Evolutionary conservation across 1,140 invertebrate species (phyloP).

Genomic region (Luehdorfia chinensis): DNA sequence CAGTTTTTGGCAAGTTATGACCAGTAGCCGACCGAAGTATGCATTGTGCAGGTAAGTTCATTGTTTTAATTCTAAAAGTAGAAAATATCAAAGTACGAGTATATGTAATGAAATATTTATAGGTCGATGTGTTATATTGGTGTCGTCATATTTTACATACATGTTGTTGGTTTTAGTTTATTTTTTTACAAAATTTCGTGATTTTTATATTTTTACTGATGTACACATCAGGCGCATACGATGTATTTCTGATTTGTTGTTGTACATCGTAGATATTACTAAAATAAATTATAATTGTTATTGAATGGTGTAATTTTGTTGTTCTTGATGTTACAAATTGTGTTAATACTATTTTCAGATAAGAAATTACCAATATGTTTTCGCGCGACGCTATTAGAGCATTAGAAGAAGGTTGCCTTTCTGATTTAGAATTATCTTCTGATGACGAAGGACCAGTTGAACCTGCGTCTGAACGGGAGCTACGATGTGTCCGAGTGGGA

Average conservation of each 20-base stretch:
- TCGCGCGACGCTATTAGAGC: conserved; percentile 15
- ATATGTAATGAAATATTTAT: conserved; percentile 27
- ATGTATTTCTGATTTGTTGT: conserved; percentile 11
- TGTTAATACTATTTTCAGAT: conserved; percentile 18
- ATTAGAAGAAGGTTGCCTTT: conserved; percentile 16
- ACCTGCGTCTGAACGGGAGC: conserved; percentile 18
- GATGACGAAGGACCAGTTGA: conserved; percentile 21
- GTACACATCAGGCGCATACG: conserved; percentile 19
- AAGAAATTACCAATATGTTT: conserved; percentile 18
- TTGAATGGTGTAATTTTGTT: conserved; percentile 14
- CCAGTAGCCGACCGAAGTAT: conserved; percentile 29
- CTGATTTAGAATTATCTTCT: conserved; percentile 21
- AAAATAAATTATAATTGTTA: conserved; percentile 15
- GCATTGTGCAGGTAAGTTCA: conserved; percentile 26
- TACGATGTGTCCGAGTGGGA: conserved; percentile 19
- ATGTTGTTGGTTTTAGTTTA: conserved; percentile 27
- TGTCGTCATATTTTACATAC: conserved; percentile 28
- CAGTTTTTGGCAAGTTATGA: conserved; percentile 27
- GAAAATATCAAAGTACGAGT: conserved; percentile 29
- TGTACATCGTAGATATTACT: conserved; percentile 13
- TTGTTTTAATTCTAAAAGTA: conserved; percentile 34
- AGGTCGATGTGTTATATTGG: conserved; percentile 29
- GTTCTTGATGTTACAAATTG: conserved; percentile 18
- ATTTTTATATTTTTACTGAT: conserved; percentile 22
- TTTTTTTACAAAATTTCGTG: conserved; percentile 22